These are phyloP conservation scores for Bombus consobrinus DNA, from an alignment of 1,140 invertebrate genomes.

Conservation along the genomic window DNA sequence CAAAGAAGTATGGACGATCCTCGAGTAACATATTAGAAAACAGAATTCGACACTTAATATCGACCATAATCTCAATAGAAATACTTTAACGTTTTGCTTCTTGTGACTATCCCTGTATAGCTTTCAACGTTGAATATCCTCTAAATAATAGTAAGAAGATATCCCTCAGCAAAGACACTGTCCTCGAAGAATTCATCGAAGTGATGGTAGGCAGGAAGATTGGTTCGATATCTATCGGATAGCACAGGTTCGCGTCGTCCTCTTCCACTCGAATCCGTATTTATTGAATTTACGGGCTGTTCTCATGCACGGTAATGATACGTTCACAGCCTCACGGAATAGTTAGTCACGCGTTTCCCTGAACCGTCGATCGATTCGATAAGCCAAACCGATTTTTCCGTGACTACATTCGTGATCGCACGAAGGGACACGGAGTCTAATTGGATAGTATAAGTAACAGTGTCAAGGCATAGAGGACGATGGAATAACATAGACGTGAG, in stretches of 20 bases:
- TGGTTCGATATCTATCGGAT: background rate
- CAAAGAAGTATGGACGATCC: background rate
- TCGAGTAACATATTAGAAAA: too few species aligned
- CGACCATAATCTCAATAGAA: background rate
- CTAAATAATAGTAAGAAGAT: background rate
- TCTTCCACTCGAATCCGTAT: constrained; percentile 1
- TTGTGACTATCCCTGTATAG: background rate
- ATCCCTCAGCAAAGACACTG: background rate
- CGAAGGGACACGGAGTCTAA: background rate
- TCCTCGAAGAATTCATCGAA: background rate
- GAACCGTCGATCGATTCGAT: constrained; percentile 7
- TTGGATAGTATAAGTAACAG: constrained; percentile 1
- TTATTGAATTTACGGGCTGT: constrained; percentile 12
- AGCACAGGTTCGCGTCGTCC: background rate
- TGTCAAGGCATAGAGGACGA: background rate
- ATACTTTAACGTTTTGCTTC: background rate
- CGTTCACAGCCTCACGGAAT: background rate
- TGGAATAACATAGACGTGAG: background rate
- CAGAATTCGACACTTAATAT: background rate
- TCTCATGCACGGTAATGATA: constrained; percentile 14
- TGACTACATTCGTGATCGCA: background rate
- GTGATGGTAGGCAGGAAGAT: background rate
- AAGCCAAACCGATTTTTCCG: background rate
- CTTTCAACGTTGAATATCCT: background rate
- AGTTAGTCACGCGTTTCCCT: constrained; percentile 10